Evolutionary conservation across 2,888 invertebrate genomes (phyloP).

Genomic region (Harpalus rufipes): DNA sequence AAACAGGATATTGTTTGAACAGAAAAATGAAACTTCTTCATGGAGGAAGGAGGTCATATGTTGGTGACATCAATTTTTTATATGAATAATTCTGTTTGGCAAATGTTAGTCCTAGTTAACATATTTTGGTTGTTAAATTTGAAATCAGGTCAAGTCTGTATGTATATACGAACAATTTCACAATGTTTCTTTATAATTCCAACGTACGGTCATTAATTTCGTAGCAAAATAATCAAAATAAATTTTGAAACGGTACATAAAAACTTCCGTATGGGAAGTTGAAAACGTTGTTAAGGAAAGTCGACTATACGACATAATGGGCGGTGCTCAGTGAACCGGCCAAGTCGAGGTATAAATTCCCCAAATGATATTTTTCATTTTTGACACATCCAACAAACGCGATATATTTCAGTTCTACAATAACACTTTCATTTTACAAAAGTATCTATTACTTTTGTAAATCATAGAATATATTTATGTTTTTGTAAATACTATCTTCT

Average conservation of each 20-base stretch:
- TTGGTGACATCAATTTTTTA: not conserved
- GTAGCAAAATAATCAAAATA: conserved; percentile 40
- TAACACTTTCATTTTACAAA: conserved; percentile 26
- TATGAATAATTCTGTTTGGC: not conserved
- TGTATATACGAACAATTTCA: not conserved
- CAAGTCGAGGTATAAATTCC: conserved; percentile 32
- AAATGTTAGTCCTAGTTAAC: not conserved
- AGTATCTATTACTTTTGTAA: conserved; percentile 1
- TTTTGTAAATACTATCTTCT: too few species aligned
- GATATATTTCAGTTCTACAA: conserved; percentile 4
- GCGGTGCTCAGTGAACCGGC: conserved; percentile 35
- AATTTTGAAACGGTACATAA: conserved; percentile 28
- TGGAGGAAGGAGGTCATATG: not conserved
- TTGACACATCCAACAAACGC: conserved; percentile 33
- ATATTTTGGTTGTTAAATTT: not conserved
- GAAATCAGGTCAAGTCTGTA: not conserved
- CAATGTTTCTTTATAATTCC: not conserved
- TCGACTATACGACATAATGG: conserved; percentile 38
- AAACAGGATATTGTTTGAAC: not conserved
- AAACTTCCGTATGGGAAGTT: conserved; percentile 46
- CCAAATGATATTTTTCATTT: conserved; percentile 30
- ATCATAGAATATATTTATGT: too few species aligned
- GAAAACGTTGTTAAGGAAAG: conserved; percentile 44
- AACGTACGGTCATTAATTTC: conserved; percentile 22
- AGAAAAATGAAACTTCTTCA: not conserved